Base-by-base conservation (phyloP, 2,797 vertebrate species). In the Anomalospiza imberbis region DNA sequence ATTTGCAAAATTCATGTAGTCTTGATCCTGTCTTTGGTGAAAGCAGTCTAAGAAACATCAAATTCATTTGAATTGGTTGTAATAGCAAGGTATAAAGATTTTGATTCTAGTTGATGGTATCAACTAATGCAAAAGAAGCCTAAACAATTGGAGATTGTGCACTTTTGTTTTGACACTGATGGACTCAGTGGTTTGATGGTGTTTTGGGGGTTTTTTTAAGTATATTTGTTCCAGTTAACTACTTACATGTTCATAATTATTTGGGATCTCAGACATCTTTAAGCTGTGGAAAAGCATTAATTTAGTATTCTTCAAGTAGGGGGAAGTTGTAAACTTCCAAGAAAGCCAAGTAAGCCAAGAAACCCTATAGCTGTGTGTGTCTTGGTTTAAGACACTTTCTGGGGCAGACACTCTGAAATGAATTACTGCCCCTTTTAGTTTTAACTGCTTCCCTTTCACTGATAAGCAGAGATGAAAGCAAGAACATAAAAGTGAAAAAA, bases 331-430 rank as follows among this genome's bases (percentile, higher is more conserved):
- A 80, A 89, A 67, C 26, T 60, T 48, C 42, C 25, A 54, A 80
- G 85, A 88, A 93, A 54, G n/a, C n/a, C n/a, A n/a, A n/a, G n/a
- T 48, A 87, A 31, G n/a, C 42, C 25, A 54, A 80, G 85, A 88
- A 93, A 54, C n/a, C 8, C 28, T 34, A 5, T 2, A 40, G 16
- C 17, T 87, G 13, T 63, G 21, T 70, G 36, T 7, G 1, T 63
- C 44, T 50, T 71, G 31, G 26, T 55, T 71, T 71, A 55, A 78
- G 36, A 50, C 15, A 71, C 32, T 50, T 78, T 71, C 26, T 2
- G 3, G 21, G 32, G 42, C 36, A 32, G 66, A 36, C 28, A 24
- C 32, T 71, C 36, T 32, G 17, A 36, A 44, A 63, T 57, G 7
- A 63, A 15, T 57, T 72, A 57, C 22, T 32, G 32, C 15, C 26